These are phyloP conservation scores for Agrochola lota DNA, from an alignment of 2,888 invertebrate genomes.

Conservation along the genomic window DNA sequence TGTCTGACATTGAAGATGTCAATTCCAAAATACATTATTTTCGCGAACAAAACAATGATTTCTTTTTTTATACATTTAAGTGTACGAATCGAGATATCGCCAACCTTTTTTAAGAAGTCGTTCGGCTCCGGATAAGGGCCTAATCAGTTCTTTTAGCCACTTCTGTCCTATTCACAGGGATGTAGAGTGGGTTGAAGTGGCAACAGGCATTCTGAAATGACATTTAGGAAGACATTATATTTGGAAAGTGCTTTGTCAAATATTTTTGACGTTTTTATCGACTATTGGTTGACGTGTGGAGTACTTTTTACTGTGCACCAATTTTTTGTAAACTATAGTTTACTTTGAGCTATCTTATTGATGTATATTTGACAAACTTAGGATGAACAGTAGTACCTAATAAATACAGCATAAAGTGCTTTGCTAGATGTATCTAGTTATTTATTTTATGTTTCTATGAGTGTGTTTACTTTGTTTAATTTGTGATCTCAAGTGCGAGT, in stretches of 20 bases:
- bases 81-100: slow-evolving; percentile 64
- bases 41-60: slow-evolving; percentile 23
- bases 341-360: not conserved
- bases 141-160: slow-evolving; percentile 68
- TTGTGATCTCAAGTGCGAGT: no score
- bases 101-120: slow-evolving; percentile 70
- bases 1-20: not conserved
- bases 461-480: no score
- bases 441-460: no score
- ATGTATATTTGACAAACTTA: not conserved
- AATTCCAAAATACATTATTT: slow-evolving; percentile 7
- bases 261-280: not conserved
- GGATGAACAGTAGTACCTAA: not conserved
- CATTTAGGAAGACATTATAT: not conserved
- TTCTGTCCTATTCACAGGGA: slow-evolving; percentile 50
- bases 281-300: not conserved
- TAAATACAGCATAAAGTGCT: not conserved
- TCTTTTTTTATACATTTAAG: slow-evolving; percentile 57
- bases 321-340: not conserved
- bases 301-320: not conserved
- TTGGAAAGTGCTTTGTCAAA: not conserved
- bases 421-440: not conserved
- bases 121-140: slow-evolving; percentile 67
- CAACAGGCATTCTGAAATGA: not conserved
- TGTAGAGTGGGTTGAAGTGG: slow-evolving; percentile 43